A percentile compares a stretch with the other conserved stretches of the same genome.
phyloP scores from a whole-genome alignment of 1,140 invertebrate species.

The Tetragonula clypearis region DNA sequence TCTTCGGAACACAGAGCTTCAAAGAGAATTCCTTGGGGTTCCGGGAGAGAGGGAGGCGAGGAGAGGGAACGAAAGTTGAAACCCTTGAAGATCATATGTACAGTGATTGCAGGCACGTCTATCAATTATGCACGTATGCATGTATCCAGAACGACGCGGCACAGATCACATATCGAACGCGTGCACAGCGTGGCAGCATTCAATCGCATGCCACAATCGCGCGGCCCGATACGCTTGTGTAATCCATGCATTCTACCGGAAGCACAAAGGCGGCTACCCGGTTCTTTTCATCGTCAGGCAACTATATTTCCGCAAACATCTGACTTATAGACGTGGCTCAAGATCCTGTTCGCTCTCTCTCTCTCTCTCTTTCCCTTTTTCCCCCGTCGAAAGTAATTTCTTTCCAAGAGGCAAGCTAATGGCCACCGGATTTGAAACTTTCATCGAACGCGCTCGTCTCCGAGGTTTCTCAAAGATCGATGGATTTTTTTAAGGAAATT shows the following conservation, averaged over 20 bases:
- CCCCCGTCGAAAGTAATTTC: no score
- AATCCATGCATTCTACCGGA: slow-evolving; percentile 37
- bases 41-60: no score
- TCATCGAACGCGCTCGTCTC: no score
- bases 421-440: no score
- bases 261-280: slow-evolving; percentile 36
- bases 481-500: no score
- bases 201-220: slow-evolving; percentile 48
- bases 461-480: no score
- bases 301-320: background rate
- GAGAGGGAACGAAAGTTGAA: slow-evolving; percentile 2
- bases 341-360: no score
- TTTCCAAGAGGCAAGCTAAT: no score
- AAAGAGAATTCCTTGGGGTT: background rate
- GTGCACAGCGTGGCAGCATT: slow-evolving; percentile 44
- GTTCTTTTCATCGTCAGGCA: background rate
- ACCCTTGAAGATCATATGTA: slow-evolving; percentile 31
- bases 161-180: slow-evolving; percentile 51
- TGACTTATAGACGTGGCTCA: no score
- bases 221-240: slow-evolving; percentile 35
- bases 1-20: background rate
- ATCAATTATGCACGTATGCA: slow-evolving; percentile 37
- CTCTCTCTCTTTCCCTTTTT: no score
- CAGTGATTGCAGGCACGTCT: slow-evolving; percentile 7
- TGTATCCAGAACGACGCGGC: slow-evolving; percentile 20